Evolutionary conservation across 2,888 invertebrate species (phyloP).

Genomic region (Brassicogethes aeneus): DNA sequence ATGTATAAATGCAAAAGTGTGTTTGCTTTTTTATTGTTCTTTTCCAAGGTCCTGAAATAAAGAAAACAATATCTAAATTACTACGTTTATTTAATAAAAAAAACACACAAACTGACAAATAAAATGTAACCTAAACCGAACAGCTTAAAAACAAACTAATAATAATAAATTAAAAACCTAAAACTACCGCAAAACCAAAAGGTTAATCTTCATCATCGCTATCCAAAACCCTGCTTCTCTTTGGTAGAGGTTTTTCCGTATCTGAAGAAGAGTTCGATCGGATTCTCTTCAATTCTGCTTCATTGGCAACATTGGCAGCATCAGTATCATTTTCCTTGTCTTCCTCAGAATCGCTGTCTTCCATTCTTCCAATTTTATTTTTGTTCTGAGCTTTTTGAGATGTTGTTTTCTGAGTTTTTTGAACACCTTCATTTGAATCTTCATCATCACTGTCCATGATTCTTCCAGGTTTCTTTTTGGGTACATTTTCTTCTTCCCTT

Average conservation of each 20-base stretch:
- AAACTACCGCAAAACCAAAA: too few species aligned
- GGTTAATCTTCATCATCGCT: conserved; percentile 32
- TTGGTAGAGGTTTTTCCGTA: conserved; percentile 21
- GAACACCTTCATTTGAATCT: too few species aligned
- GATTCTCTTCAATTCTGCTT: conserved; percentile 9
- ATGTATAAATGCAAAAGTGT: too few species aligned
- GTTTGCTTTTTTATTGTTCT: too few species aligned
- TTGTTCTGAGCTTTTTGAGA: not conserved
- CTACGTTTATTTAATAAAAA: too few species aligned
- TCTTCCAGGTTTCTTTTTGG: not conserved
- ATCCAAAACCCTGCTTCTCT: conserved; percentile 23
- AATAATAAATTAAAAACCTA: too few species aligned
- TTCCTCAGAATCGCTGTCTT: not conserved
- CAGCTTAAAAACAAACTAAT: too few species aligned
- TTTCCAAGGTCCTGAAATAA: too few species aligned
- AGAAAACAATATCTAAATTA: too few species aligned
- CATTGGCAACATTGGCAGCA: conserved; percentile 10
- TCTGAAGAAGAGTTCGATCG: conserved; percentile 22
- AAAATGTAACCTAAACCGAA: too few species aligned
- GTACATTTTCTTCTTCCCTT: not conserved
- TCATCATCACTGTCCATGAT: conserved; percentile 14
- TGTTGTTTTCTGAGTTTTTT: too few species aligned
- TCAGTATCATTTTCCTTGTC: conserved; percentile 11
- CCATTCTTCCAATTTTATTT: not conserved
- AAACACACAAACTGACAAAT: too few species aligned